These are phyloP conservation scores for Gasteruption jaculator DNA, from an alignment of 2,888 invertebrate species.

Conservation along the genomic window DNA sequence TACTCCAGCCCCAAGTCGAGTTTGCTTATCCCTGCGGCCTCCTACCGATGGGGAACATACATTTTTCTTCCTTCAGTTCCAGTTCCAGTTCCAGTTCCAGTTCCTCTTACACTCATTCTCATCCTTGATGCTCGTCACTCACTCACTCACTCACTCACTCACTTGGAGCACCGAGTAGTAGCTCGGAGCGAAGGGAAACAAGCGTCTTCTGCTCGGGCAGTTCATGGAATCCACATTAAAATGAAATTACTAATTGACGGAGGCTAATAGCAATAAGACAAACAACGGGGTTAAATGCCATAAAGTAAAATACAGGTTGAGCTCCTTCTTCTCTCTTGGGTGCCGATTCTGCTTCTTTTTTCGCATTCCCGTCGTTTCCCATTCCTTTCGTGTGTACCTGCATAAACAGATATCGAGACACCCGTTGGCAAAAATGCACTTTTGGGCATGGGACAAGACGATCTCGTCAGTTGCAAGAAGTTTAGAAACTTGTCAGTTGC, in stretches of 20 bases:
- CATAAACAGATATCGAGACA: no score
- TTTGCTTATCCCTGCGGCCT: slow-evolving; percentile 14
- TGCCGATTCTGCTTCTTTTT: no score
- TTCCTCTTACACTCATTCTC: no score
- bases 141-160: no score
- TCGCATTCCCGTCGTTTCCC: no score
- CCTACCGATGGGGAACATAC: slow-evolving; percentile 9
- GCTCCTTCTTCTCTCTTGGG: slow-evolving; percentile 10
- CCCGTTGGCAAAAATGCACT: no score
- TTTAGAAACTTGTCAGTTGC: no score
- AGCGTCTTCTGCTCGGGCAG: slow-evolving; percentile 25
- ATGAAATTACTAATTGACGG: slow-evolving; percentile 50
- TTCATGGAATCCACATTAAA: slow-evolving; percentile 51
- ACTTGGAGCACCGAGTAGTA: no score
- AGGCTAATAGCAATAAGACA: slow-evolving; percentile 50
- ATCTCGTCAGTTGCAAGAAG: no score
- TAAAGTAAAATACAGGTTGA: slow-evolving; percentile 49
- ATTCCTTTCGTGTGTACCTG: no score
- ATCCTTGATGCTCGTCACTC: no score
- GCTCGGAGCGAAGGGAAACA: slow-evolving; percentile 19
- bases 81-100: slow-evolving; percentile 17
- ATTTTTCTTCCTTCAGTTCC: background rate
- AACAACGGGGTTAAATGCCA: slow-evolving; percentile 49
- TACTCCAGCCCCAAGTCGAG: slow-evolving; percentile 10
- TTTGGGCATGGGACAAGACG: no score